phyloP scores from a whole-genome alignment of 2,888 invertebrate species.

The Dasypogon diadema region DNA sequence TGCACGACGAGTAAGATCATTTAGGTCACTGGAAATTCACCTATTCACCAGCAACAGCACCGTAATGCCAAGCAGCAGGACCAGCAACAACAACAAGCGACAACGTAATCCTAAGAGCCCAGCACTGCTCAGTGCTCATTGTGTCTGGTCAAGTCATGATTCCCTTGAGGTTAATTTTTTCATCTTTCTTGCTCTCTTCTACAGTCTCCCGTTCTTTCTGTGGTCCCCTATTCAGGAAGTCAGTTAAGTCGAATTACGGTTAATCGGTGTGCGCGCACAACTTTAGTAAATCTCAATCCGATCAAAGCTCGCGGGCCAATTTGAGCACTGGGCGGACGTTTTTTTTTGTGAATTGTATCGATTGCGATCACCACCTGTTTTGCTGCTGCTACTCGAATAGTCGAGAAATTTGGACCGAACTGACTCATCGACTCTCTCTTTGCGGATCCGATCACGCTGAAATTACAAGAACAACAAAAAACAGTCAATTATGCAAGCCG shows the following conservation, averaged over 20 bases:
- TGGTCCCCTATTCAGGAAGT: conserved; percentile 12
- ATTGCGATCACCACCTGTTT: neutral
- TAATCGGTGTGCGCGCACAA: neutral
- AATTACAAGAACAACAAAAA: too few species aligned
- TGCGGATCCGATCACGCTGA: too few species aligned
- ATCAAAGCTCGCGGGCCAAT: neutral
- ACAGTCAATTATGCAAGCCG: neutral
- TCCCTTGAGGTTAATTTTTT: conserved; percentile 10
- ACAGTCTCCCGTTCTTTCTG: too few species aligned
- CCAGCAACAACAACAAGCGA: too few species aligned
- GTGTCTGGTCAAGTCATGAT: conserved; percentile 9
- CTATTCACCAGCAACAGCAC: too few species aligned
- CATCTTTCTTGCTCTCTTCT: neutral
- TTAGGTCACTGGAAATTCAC: neutral
- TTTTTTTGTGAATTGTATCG: neutral
- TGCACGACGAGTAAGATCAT: too few species aligned
- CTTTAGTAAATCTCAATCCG: neutral
- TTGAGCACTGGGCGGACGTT: neutral
- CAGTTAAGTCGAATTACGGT: conserved; percentile 10
- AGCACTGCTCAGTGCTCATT: too few species aligned
- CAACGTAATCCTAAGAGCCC: too few species aligned
- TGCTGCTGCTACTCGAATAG: too few species aligned
- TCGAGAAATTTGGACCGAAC: too few species aligned
- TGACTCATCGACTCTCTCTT: too few species aligned
- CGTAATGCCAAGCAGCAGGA: too few species aligned